Evolutionary conservation across 2,113 vertebrate species (phyloP).

Genomic region (Gymnogyps californianus): DNA sequence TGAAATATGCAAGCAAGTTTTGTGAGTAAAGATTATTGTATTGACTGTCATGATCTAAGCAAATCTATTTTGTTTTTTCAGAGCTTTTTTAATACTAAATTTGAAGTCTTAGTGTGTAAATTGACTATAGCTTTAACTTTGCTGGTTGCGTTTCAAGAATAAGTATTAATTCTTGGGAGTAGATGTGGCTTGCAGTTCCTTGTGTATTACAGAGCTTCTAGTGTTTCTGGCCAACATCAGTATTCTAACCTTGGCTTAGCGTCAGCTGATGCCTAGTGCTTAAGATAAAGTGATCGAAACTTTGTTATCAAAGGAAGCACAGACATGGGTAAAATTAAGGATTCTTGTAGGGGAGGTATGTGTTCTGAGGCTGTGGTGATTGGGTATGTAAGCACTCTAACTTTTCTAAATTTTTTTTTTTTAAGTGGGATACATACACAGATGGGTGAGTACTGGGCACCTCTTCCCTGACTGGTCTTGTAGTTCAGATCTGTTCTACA

Average conservation of each 20-base stretch:
- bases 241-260: neutral
- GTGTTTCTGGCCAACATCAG: neutral
- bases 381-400: neutral
- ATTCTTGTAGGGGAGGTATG: neutral
- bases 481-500: neutral
- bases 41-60: neutral
- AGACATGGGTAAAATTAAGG: neutral
- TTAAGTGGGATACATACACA: neutral
- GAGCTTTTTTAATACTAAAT: neutral
- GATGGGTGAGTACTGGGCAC: neutral
- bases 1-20: neutral
- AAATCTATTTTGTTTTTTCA: neutral
- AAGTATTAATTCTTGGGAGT: neutral
- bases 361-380: neutral
- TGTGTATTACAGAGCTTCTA: neutral
- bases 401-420: neutral
- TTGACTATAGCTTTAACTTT: neutral
- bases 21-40: neutral
- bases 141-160: neutral
- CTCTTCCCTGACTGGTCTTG: neutral
- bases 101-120: neutral
- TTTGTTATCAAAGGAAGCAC: neutral
- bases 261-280: neutral
- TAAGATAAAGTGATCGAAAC: neutral
- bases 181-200: neutral